Evolutionary conservation across 2,888 invertebrate genomes (phyloP), one percentile per base, ranked within the genome.

Genomic region (Spodoptera picta): DNA sequence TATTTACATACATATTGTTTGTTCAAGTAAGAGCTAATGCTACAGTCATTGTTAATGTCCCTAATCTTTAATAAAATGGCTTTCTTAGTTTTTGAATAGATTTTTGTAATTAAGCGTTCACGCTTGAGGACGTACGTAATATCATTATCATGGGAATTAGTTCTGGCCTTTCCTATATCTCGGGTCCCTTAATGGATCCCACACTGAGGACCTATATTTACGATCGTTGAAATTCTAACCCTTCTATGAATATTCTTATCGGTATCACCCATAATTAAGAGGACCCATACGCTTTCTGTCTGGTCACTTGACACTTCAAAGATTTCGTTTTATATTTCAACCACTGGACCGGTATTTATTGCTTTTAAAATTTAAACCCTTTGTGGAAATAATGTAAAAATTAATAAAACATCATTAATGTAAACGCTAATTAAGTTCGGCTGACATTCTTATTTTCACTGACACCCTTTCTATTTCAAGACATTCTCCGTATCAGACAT

Each of bases 391-490:
- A 19, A 19, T 19, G 43, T 23, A 57, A 67, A 65, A 14, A 14
- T 14, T 14, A 14, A 14, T 14, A 14, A 14, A 14, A 14, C 14
- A 9, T 50, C 52, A 49, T 50, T 55, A 27, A 48, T 53, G 43
- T 23, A 57, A 67, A 65, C n/a, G 44, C 54, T 55, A 53, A 64
- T 65, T 54, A 59, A 53, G 36, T 48, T 52, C 41, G 59, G 48
- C 46, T 58, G 49, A 46, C 54, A 75, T 75, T 70, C 47, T 70
- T 47, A 64, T 64, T 77, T 68, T 65, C 69, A 65, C 60, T 48
- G 58, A 69, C 63, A 59, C 62, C 70, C 65, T 77, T 77, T 76
- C 77, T 77, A 77, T 77, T 73, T 65, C 41, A 58, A 70, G 49
- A 61, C 65, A 69, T 72, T 79, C 69, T 65, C 59, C 59, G 65